Evolutionary conservation across 64 coral and sea anemone genomes (phyloP), one percentile per base, ranked within the genome.

Genomic region (Astreopora myriophthalma): DNA sequence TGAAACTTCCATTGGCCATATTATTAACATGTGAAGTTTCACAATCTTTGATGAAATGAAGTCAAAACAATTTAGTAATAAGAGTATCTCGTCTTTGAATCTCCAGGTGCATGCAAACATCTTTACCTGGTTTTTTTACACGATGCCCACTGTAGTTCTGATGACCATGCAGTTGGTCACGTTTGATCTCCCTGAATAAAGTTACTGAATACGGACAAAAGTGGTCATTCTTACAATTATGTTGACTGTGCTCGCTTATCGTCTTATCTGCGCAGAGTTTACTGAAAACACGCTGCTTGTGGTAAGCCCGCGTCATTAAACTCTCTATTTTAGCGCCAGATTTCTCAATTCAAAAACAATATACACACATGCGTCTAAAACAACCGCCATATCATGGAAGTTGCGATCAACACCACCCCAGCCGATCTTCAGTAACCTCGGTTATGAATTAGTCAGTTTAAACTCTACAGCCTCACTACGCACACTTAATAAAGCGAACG

Each of bases 211-310:
- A 36, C 5, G 69, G 14, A 73, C 31, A 42, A 27, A 49, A 46
- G 46, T 49, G 52, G 24, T 44, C 42, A 24, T 8, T 24, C 19
- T 10, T 8, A 37, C 58, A 64, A 65, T 37, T 64, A 34, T 5
- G 17, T 65, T 32, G 48, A 83, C 32, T 64, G 57, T n/a, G n/a
- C n/a, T 63, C 22, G 32, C 9, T 61, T 64, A 64, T 83, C 49
- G 76, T 6, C 16, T 61, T 26, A 80, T 80, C 76, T 61, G 34
- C 48, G 0, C 28, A 24, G 6, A 37, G 57, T 83, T 64, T 83
- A 57, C 79, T 83, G 28, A 65, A 51, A 65, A 83, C 79, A 83
- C 79, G 20, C 32, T 73, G 70, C 37, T 73, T 73, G 33, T 20
- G 33, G 34, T 38, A 31, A 38, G 70, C 70, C 34, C 11, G 19